Percentiles rank a stretch among this genome's conserved stretches.
These are phyloP conservation scores for Tragelaphus strepsiceros DNA, from an alignment of 2,113 vertebrate species.

Conservation along the genomic window DNA sequence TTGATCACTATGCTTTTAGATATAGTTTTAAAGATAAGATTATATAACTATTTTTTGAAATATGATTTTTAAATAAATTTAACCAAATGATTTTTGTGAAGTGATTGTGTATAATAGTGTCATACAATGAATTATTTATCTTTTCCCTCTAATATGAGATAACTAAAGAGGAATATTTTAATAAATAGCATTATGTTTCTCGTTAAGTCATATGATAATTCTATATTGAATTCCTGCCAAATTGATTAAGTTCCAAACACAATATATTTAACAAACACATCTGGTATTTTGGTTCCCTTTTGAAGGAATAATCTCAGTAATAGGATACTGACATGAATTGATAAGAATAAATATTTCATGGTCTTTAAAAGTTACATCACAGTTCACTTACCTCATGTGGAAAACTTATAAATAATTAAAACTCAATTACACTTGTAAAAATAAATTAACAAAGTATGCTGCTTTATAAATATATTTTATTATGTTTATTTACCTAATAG, in stretches of 20 bases:
- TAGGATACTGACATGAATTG: background rate
- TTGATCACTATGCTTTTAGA: background rate
- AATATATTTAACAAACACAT: background rate
- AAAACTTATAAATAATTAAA: slow-evolving; percentile 43
- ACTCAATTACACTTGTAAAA: background rate
- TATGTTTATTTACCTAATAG: background rate
- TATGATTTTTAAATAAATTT: background rate
- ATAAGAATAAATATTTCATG: slow-evolving; percentile 2
- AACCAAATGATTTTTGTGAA: background rate
- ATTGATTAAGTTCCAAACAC: background rate
- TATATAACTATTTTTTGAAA: background rate
- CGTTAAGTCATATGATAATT: background rate
- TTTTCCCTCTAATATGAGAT: background rate
- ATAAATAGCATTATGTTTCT: background rate
- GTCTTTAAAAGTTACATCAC: background rate
- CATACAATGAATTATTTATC: background rate
- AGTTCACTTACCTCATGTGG: background rate
- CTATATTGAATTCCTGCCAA: background rate
- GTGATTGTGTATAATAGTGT: background rate
- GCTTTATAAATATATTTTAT: background rate
- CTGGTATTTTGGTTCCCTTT: background rate
- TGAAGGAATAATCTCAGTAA: background rate
- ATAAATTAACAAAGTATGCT: background rate
- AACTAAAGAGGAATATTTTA: background rate
- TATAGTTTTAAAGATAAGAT: background rate